Conservation (phyloP, 2,888 invertebrate genomes). For the Heliconius ethilla region DNA sequence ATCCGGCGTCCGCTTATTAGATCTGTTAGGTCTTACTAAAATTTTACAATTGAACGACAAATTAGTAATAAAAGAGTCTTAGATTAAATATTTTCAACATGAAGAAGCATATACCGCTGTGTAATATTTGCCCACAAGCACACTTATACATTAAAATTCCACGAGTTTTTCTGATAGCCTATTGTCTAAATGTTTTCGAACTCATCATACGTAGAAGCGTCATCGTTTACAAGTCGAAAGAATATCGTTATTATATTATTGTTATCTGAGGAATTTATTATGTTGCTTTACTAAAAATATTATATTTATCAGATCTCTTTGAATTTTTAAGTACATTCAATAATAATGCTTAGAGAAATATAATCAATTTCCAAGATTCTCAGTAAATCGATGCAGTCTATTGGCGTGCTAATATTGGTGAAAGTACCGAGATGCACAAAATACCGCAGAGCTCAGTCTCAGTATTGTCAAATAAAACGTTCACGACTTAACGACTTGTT, state of each 20-base stretch:
- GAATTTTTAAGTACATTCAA: not conserved
- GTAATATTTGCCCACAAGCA: conserved; percentile 21
- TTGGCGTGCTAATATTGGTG: conserved; percentile 73
- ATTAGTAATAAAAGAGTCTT: not conserved
- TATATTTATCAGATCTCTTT: conserved; percentile 1
- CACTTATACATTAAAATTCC: conserved; percentile 49
- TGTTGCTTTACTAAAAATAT: conserved; percentile 4
- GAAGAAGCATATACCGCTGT: not conserved
- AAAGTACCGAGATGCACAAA: conserved; percentile 74
- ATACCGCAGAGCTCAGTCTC: conserved; percentile 53
- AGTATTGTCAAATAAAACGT: conserved; percentile 46
- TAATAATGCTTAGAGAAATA: conserved; percentile 37
- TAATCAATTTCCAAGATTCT: conserved; percentile 48
- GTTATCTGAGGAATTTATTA: conserved; percentile 7
- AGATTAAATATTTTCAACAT: not conserved
- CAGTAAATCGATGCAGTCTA: conserved; percentile 57
- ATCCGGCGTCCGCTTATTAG: conserved; percentile 43
- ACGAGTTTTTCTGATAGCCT: conserved; percentile 63
- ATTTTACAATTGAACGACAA: not conserved
- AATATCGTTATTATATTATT: conserved; percentile 27
- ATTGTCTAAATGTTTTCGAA: conserved; percentile 66
- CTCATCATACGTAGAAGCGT: conserved; percentile 61
- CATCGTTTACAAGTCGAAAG: conserved; percentile 44
- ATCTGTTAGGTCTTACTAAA: not conserved
- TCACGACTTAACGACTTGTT: conserved; percentile 36